Percentiles rank a stretch among this genome's conserved stretches.
These are phyloP conservation scores for Barbus barbus DNA, from an alignment of 2,113 vertebrate species.

Conservation along the genomic window DNA sequence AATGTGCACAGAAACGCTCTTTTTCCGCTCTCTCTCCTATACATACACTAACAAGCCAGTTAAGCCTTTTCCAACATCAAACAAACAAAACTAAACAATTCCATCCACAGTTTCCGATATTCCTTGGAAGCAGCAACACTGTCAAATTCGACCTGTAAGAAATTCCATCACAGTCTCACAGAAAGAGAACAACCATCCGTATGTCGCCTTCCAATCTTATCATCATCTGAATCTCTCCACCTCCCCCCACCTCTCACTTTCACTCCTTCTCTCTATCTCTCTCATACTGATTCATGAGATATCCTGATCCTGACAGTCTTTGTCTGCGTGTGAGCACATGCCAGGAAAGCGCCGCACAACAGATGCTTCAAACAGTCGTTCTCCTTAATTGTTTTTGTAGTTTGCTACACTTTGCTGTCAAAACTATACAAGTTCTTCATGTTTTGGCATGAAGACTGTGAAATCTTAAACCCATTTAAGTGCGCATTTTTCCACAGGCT, in stretches of 20 bases:
- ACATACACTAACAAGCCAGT: background rate
- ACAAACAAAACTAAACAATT: constrained; percentile 18
- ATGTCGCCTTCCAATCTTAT: constrained; percentile 13
- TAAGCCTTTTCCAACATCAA: background rate
- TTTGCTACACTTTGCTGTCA: constrained; percentile 19
- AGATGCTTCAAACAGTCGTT: background rate
- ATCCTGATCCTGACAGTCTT: constrained; percentile 54
- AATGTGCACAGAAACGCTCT: constrained; percentile 33
- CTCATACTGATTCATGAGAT: constrained; percentile 52
- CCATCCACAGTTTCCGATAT: constrained; percentile 13
- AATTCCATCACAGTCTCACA: constrained; percentile 26
- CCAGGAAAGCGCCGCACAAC: constrained; percentile 38
- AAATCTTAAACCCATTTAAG: background rate
- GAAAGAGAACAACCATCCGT: constrained; percentile 3
- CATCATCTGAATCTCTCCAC: constrained; percentile 21
- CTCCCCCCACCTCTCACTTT: constrained; percentile 24
- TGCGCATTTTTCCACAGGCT: background rate
- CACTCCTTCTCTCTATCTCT: constrained; percentile 50
- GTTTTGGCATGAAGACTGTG: background rate
- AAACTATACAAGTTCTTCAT: background rate
- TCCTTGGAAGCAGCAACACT: constrained; percentile 19
- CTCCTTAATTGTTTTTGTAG: constrained; percentile 2
- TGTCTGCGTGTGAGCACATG: constrained; percentile 55
- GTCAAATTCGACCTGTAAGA: background rate
- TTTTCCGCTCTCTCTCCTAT: constrained; percentile 6